These are phyloP conservation scores for Paelopatides confundens DNA, from an alignment of 53 echinoderm and acorn worm genomes.

Conservation along the genomic window DNA sequence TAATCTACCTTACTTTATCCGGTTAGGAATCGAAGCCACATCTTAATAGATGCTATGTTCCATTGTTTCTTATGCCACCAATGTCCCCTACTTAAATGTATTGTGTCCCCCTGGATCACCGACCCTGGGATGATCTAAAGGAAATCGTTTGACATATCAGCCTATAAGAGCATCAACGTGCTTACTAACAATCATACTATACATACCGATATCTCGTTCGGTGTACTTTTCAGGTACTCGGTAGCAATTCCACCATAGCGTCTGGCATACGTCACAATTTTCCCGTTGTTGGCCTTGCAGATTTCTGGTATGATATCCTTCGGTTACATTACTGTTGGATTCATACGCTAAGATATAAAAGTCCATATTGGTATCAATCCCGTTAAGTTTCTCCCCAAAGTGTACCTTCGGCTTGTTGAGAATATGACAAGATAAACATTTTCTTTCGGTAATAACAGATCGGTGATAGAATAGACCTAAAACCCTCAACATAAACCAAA, in stretches of 20 bases:
- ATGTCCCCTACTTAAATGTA: no score
- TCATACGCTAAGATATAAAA: background rate
- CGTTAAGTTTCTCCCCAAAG: background rate
- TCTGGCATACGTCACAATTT: background rate
- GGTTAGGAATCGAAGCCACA: no score
- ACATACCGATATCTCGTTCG: background rate
- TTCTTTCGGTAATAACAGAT: background rate
- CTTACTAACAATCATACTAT: no score
- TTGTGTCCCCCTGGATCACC: no score
- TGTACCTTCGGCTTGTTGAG: background rate
- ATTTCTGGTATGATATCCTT: background rate
- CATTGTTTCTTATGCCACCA: no score
- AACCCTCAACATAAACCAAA: conserved; percentile 10
- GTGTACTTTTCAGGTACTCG: background rate
- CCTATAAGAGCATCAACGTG: no score
- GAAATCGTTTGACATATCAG: no score
- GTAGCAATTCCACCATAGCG: background rate
- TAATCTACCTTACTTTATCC: no score
- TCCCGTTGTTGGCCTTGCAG: no score
- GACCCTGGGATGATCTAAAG: background rate
- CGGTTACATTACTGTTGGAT: background rate
- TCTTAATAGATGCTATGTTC: no score
- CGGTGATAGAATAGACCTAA: background rate
- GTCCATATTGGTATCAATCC: background rate
- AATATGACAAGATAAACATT: background rate